Evolutionary conservation across 2,113 vertebrate genomes (phyloP).

Genomic region (Micronycteris hirsuta): DNA sequence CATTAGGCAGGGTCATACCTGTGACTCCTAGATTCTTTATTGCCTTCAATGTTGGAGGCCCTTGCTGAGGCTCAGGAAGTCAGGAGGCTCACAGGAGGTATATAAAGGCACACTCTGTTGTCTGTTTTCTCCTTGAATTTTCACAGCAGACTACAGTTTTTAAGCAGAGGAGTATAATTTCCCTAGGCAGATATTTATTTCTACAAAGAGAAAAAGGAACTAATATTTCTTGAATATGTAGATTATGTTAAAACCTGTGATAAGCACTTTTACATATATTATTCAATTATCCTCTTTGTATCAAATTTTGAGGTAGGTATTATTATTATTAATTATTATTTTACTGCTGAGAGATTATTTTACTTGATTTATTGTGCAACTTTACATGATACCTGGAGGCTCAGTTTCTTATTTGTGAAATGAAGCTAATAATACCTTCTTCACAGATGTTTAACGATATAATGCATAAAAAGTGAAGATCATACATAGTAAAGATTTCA

Average conservation of each 20-base stretch:
- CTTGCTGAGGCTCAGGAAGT: not conserved
- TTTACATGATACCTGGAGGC: not conserved
- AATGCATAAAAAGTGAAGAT: not conserved
- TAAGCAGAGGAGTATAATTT: not conserved
- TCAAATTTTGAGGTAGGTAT: not conserved
- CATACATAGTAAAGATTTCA: not conserved
- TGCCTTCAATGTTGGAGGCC: not conserved
- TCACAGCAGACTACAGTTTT: not conserved
- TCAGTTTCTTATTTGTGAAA: conserved; percentile 5
- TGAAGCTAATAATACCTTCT: not conserved
- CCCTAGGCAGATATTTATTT: not conserved
- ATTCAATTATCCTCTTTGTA: not conserved
- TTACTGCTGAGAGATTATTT: not conserved
- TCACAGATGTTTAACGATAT: not conserved
- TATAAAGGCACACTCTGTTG: not conserved
- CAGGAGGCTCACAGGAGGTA: not conserved
- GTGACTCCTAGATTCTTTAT: not conserved
- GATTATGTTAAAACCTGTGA: not conserved
- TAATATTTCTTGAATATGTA: not conserved
- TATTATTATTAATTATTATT: not conserved
- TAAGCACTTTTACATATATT: not conserved
- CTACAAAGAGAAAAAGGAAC: not conserved
- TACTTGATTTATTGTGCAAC: not conserved
- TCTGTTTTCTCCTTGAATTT: not conserved
- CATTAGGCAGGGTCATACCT: not conserved